Conservation (phyloP, 1,140 invertebrate species). For the Tetraneura akinire region DNA sequence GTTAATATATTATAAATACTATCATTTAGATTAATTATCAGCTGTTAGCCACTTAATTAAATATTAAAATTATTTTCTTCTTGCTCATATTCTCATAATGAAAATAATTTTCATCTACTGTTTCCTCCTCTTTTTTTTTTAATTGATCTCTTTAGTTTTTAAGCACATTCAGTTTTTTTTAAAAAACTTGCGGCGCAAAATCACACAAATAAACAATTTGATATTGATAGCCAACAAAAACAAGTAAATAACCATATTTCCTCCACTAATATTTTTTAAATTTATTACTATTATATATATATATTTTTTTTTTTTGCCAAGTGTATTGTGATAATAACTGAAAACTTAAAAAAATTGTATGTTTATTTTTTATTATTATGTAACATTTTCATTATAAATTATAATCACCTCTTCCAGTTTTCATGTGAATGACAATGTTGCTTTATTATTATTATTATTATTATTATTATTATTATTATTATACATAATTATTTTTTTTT, state of each 20-base stretch:
- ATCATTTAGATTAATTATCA: conserved; percentile 6
- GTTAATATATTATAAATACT: conserved; percentile 12
- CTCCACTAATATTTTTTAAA: not conserved
- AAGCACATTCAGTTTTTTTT: conserved; percentile 14
- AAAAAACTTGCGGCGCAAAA: not conserved
- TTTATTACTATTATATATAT: too few relatives aligned
- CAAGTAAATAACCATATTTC: not conserved
- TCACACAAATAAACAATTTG: not conserved
- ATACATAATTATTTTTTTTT: conserved; percentile 31
- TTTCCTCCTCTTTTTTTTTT: conserved; percentile 4
- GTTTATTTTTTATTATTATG: conserved; percentile 25
- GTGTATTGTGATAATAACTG: conserved; percentile 51
- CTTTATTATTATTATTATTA: too few relatives aligned
- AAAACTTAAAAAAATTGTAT: conserved; percentile 13
- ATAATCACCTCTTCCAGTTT: conserved; percentile 48
- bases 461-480: too few relatives aligned
- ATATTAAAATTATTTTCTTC: not conserved
- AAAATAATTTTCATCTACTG: not conserved
- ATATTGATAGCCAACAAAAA: not conserved
- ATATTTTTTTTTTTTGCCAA: conserved; percentile 28
- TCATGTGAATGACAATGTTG: conserved; percentile 39
- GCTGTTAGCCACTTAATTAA: not conserved
- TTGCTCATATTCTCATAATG: not conserved
- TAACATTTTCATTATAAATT: conserved; percentile 19
- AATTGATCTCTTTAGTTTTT: conserved; percentile 49